phyloP scores from a whole-genome alignment of 2,797 vertebrate species.

The Pteronotus mesoamericanus region DNA sequence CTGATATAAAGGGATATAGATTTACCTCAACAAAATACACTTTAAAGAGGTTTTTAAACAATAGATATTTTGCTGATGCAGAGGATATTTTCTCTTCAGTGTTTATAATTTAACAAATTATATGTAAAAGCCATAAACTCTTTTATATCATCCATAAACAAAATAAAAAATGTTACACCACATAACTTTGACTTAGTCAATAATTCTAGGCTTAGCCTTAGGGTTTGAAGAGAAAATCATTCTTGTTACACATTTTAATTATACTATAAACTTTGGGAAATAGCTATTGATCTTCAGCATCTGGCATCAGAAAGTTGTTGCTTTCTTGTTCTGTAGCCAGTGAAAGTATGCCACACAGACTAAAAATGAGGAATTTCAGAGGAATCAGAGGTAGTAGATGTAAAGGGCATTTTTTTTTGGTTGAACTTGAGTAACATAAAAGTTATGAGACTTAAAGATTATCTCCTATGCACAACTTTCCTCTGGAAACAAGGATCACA shows the following conservation, averaged over 20 bases:
- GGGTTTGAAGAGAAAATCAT: constrained; percentile 82
- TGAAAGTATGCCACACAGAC: constrained; percentile 67
- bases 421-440: constrained; percentile 67
- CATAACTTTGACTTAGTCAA: constrained; percentile 79
- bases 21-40: neutral
- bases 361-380: constrained; percentile 74
- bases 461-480: constrained; percentile 63
- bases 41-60: constrained; percentile 56
- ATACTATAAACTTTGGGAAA: constrained; percentile 82
- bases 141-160: constrained; percentile 81
- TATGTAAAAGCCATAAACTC: constrained; percentile 77
- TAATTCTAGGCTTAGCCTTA: constrained; percentile 82
- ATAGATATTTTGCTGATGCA: constrained; percentile 43
- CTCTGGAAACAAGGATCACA: constrained; percentile 53
- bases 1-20: neutral
- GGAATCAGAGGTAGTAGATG: constrained; percentile 52
- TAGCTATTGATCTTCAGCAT: constrained; percentile 84
- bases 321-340: constrained; percentile 69
- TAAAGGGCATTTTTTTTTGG: constrained; percentile 56
- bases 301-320: constrained; percentile 75
- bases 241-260: constrained; percentile 85
- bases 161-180: constrained; percentile 78
- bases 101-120: constrained; percentile 77
- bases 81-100: constrained; percentile 62
- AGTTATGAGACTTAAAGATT: constrained; percentile 53